Evolutionary conservation across 1,140 invertebrate species (phyloP).

Genomic region (Diprion similis): DNA sequence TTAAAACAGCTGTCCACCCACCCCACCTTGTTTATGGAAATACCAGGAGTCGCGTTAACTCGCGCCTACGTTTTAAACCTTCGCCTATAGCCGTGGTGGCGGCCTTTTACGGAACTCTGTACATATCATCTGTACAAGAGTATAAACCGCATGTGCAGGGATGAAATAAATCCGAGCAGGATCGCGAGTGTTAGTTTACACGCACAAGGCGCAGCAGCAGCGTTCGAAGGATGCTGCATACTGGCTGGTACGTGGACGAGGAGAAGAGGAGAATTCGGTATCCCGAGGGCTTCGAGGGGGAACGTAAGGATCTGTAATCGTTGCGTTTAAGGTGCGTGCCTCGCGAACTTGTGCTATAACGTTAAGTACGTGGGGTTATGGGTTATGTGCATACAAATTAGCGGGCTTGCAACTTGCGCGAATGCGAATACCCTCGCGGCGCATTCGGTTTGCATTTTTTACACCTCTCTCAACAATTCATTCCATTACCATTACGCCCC

Average conservation of each 20-base stretch:
- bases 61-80: not conserved
- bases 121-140: not conserved
- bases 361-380: constrained; percentile 4
- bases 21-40: constrained; percentile 1
- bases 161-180: not conserved
- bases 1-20: not conserved
- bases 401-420: not conserved
- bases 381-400: constrained; percentile 7
- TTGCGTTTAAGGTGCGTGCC: constrained; percentile 7
- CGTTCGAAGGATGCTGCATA: not conserved
- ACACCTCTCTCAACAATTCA: not conserved
- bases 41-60: not conserved
- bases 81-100: not conserved
- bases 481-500: not conserved
- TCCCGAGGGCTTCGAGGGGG: not conserved
- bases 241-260: not conserved
- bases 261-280: not conserved
- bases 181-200: not conserved
- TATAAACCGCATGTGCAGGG: not conserved
- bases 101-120: constrained; percentile 4
- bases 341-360: constrained; percentile 2
- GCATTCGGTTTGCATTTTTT: not conserved
- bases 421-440: not conserved
- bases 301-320: not conserved
- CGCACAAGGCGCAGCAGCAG: not conserved